Base-by-base conservation (phyloP, 2,113 vertebrate species). In the Scatophagus argus region DNA sequence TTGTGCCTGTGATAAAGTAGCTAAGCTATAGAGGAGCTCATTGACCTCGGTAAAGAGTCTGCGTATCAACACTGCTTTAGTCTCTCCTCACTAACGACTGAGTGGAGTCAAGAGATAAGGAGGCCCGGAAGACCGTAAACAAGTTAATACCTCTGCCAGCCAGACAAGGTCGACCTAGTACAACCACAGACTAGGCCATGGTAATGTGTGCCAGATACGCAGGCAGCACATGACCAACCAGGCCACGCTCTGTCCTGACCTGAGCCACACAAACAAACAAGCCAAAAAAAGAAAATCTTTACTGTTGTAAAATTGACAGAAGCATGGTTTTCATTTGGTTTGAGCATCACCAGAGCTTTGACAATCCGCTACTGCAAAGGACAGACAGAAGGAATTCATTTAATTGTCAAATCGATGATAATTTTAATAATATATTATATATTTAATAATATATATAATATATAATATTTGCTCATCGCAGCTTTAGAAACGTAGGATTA, bases 61-160 rank as follows among this genome's bases (percentile, higher is more conserved):
- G 36, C 29, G 19, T n/a, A 16, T 6, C 32, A 51, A 8, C 14
- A 47, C 3, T 23, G n/a, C 68, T 32, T 27, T 19, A 60, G 6
- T 39, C 17, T 79, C 47, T 55, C n/a, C 14, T 11, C 58, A 59
- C 54, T 38, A 39, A 83, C 29, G 39, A 32, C 41, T 72, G 32
- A 58, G 25, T 38, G 21, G 5, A 58, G 62, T 67, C 27, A 34
- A 63, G 54, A 56, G 21, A 78, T 72, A 67, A 47, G 21, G 6
- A 64, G 47, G 19, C 32, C 52, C 11, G 13, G 47, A 66, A 72
- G 71, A 54, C 32, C 17, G 72, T 88, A 83, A 91, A 88, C 82
- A 84, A 62, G 66, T 83, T 91, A 88, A 90, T 86, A 58, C 85
- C 69, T 60, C 29, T 11, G 31, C 41, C 76, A 81, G 77, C 47